Percentiles rank a stretch among this genome's conserved stretches.
Evolutionary conservation across 2,797 vertebrate species (phyloP).

Genomic region (Merluccius polli): DNA sequence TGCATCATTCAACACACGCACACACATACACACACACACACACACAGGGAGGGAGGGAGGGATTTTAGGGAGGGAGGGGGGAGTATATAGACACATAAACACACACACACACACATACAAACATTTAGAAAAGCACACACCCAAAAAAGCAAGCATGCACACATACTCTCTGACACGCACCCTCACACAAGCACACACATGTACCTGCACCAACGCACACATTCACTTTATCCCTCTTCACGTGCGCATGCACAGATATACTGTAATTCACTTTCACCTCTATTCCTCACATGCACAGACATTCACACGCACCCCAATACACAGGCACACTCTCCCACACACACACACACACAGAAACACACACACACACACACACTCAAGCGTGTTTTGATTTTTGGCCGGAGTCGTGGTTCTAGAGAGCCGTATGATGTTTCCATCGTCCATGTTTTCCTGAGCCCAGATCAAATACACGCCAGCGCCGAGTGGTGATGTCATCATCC

Average conservation of each 20-base stretch:
- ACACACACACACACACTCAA: background rate
- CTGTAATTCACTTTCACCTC: too few relatives aligned
- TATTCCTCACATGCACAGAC: background rate
- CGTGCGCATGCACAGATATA: too few relatives aligned
- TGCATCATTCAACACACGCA: slow-evolving; percentile 39
- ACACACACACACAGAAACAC: background rate
- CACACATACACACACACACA: background rate
- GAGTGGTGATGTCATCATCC: slow-evolving; percentile 66
- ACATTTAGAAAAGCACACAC: background rate
- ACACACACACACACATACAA: background rate
- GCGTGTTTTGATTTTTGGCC: slow-evolving; percentile 32
- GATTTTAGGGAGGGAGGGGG: slow-evolving; percentile 27
- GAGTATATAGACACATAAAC: slow-evolving; percentile 9
- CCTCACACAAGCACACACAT: background rate
- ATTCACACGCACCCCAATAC: background rate
- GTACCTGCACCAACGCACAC: slow-evolving; percentile 1
- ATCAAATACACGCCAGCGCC: slow-evolving; percentile 59
- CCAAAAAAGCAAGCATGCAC: background rate
- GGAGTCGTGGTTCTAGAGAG: slow-evolving; percentile 47
- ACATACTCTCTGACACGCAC: background rate
- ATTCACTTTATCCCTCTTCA: background rate
- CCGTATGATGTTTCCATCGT: slow-evolving; percentile 57
- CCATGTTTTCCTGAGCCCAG: slow-evolving; percentile 53
- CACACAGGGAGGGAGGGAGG: slow-evolving; percentile 17
- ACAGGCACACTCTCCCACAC: background rate